These are phyloP conservation scores for Maniola hyperantus DNA, from an alignment of 2,888 invertebrate genomes.

Conservation along the genomic window DNA sequence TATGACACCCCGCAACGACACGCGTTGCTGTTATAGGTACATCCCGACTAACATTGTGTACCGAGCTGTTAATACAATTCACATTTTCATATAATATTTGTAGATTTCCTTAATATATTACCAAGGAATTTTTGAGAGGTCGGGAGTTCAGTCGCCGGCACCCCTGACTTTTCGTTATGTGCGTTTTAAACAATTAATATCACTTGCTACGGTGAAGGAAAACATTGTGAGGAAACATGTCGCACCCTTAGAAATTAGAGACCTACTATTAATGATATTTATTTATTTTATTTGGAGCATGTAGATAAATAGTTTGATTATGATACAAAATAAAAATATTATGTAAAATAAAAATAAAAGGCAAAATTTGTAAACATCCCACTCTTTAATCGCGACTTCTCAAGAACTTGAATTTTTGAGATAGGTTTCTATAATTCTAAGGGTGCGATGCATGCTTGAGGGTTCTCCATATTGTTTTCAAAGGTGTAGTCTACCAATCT, in stretches of 20 bases:
- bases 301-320: background rate
- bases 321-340: background rate
- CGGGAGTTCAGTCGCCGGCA: no score
- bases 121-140: no score
- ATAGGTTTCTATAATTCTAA: background rate
- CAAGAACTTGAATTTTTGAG: background rate
- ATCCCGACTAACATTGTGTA: background rate
- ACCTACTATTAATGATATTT: background rate
- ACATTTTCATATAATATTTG: background rate
- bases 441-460: no score
- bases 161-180: no score
- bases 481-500: no score
- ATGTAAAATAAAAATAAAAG: background rate
- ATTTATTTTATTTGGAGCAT: background rate
- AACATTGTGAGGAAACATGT: no score
- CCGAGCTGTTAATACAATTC: background rate
- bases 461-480: no score
- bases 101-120: background rate
- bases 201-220: no score
- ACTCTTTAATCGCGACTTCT: background rate
- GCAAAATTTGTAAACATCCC: background rate
- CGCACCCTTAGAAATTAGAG: no score
- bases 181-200: no score
- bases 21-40: background rate
- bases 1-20: constrained; percentile 17